phyloP scores from a whole-genome alignment of 2,888 invertebrate genomes.

The Branchellion lobata region DNA sequence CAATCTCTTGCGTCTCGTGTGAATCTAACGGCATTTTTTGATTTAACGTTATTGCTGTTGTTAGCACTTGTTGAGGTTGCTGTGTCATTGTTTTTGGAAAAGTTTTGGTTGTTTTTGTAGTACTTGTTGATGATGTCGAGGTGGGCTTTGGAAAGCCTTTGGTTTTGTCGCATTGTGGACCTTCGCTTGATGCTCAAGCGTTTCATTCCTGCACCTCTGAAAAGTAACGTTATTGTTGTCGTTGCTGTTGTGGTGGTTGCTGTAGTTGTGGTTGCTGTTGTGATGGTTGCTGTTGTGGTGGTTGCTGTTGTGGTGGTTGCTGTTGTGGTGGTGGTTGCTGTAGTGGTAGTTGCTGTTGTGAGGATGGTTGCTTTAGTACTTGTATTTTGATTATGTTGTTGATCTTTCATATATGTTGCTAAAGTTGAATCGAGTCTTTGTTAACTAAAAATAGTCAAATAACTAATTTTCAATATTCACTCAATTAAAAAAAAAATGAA shows the following conservation, averaged over 20 bases:
- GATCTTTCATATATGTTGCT: no score
- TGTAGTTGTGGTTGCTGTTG: not conserved
- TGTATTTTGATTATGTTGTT: no score
- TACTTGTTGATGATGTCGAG: conserved; percentile 5
- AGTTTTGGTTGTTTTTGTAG: not conserved
- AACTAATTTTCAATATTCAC: no score
- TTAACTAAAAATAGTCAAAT: no score
- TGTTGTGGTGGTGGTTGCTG: no score
- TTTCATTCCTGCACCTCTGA: not conserved
- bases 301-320: not conserved
- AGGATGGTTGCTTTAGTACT: no score
- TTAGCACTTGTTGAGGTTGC: not conserved
- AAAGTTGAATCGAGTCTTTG: no score
- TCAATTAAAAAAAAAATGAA: no score
- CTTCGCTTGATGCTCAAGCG: conserved; percentile 3
- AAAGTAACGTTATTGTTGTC: not conserved
- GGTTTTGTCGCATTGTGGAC: not conserved
- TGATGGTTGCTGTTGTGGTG: not conserved
- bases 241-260: not conserved
- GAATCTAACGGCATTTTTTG: not conserved
- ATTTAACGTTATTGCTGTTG: not conserved
- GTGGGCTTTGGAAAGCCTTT: not conserved
- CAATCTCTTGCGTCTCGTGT: not conserved
- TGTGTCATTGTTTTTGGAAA: not conserved
- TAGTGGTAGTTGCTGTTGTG: no score